These are phyloP conservation scores for Lepidocyrtoides sp. DNA, from an alignment of 2,888 invertebrate species.

Conservation along the genomic window DNA sequence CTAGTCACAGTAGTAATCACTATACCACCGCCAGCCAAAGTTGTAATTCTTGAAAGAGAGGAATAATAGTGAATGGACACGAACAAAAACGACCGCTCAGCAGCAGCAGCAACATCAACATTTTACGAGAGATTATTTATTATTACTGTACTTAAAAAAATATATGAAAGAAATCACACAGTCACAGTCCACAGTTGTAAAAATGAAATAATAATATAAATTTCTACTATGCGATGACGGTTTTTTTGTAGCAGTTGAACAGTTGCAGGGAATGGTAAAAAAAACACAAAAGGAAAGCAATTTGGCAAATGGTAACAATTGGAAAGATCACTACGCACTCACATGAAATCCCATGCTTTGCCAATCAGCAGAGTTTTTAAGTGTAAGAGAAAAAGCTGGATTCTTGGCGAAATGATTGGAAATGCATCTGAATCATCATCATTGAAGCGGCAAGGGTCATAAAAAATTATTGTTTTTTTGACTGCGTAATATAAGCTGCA, in stretches of 20 bases:
- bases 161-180: constrained; percentile 28
- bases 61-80: not conserved
- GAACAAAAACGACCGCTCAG: constrained; percentile 32
- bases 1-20: constrained; percentile 27
- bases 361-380: constrained; percentile 27
- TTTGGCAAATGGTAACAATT: constrained; percentile 7
- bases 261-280: not conserved
- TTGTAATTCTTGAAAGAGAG: constrained; percentile 32
- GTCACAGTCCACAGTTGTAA: not conserved
- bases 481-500: not conserved
- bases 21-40: constrained; percentile 32
- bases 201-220: constrained; percentile 1
- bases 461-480: not conserved
- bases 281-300: not conserved
- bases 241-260: not conserved
- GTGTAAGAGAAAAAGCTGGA: not conserved
- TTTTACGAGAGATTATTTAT: constrained; percentile 59
- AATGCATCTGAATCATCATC: constrained; percentile 6
- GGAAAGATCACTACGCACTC: not conserved
- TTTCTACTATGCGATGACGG: not conserved
- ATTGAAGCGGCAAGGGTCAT: too few species aligned
- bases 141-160: constrained; percentile 53
- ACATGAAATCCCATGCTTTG: too few species aligned
- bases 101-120: constrained; percentile 4
- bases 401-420: not conserved